Evolutionary conservation across 37 sponge, comb jelly and placozoan species (phyloP).

Genomic region (Halisarca cf. caerulea): DNA sequence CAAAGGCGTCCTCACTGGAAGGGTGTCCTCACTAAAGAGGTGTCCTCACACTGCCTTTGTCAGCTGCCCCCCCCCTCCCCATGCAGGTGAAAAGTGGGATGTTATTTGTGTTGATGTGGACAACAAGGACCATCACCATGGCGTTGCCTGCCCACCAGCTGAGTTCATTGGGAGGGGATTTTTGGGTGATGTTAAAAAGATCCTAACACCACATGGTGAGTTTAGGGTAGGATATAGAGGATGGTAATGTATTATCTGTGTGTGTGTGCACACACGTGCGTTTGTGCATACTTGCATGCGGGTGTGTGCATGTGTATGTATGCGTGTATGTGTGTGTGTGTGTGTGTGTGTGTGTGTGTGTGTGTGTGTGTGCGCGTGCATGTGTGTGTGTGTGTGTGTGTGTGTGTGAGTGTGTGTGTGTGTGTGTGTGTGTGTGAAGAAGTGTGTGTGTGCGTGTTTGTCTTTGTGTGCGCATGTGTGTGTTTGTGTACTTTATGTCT

Average conservation of each 20-base stretch:
- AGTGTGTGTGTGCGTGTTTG: constrained; percentile 24
- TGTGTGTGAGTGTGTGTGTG: neutral
- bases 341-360: constrained; percentile 16
- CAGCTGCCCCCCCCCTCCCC: neutral
- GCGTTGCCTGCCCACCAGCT: constrained; percentile 69
- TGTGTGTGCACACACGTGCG: no score
- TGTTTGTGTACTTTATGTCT: constrained; percentile 8
- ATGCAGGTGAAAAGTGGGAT: constrained; percentile 45
- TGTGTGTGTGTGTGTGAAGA: neutral
- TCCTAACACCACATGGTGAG: neutral
- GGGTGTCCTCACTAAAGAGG: no score
- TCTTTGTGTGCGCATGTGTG: neutral
- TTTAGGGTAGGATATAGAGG: neutral
- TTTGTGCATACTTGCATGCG: no score
- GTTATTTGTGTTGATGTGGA: constrained; percentile 79
- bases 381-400: constrained; percentile 11
- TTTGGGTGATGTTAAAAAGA: constrained; percentile 1
- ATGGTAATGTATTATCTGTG: neutral
- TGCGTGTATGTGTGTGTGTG: no score
- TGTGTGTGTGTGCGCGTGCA: constrained; percentile 11
- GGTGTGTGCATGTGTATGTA: no score
- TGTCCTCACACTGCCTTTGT: no score
- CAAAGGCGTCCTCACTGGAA: no score
- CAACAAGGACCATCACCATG: constrained; percentile 46
- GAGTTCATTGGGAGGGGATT: constrained; percentile 50